These are phyloP conservation scores for Cinclus mexicanus DNA, from an alignment of 2,113 vertebrate species.

Conservation along the genomic window DNA sequence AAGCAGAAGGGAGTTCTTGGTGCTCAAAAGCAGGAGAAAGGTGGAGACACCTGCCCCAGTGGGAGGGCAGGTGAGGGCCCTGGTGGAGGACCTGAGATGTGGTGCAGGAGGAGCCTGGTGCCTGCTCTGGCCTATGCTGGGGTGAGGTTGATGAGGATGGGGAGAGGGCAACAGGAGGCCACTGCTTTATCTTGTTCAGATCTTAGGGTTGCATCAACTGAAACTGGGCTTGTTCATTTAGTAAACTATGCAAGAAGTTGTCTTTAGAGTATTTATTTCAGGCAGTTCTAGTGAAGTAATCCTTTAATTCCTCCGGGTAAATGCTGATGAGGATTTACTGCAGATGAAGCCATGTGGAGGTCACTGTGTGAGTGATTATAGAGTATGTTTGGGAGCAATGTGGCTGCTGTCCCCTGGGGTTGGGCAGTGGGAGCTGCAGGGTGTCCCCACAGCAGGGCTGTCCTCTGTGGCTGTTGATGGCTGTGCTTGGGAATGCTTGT, in stretches of 20 bases:
- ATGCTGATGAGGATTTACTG: not conserved
- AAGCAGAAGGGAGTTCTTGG: not conserved
- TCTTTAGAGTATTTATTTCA: constrained; percentile 17
- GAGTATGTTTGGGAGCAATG: not conserved
- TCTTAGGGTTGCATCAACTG: not conserved
- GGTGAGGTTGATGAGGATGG: not conserved
- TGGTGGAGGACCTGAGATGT: not conserved
- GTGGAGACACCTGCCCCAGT: not conserved
- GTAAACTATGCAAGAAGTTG: not conserved
- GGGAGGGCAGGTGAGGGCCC: not conserved
- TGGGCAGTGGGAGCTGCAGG: not conserved
- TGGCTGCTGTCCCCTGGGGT: not conserved
- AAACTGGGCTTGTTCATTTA: not conserved
- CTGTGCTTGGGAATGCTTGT: not conserved
- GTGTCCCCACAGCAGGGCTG: not conserved
- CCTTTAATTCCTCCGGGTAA: constrained; percentile 42
- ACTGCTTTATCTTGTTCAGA: not conserved
- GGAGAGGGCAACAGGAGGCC: not conserved
- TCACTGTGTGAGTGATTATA: not conserved
- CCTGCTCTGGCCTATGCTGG: not conserved
- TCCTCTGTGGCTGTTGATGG: accelerated
- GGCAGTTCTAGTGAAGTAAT: constrained; percentile 6
- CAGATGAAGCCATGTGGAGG: not conserved
- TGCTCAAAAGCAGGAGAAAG: not conserved
- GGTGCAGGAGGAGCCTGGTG: not conserved